Percentiles rank a stretch among this genome's conserved stretches.
These are phyloP conservation scores for Priocnemis perturbator DNA, from an alignment of 2,888 invertebrate genomes.

Conservation along the genomic window DNA sequence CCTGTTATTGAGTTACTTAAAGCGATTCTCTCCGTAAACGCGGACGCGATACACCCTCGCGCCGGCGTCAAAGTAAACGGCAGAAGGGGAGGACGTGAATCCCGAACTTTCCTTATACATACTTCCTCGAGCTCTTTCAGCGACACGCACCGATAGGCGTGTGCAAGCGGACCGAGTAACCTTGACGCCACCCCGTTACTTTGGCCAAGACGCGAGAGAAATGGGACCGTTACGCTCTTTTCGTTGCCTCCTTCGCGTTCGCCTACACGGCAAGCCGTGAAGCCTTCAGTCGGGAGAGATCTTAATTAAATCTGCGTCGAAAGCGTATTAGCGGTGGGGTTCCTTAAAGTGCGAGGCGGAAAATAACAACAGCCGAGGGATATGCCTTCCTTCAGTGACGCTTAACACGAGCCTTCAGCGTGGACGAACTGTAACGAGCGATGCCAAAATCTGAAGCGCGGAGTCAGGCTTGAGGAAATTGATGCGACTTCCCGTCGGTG, in stretches of 20 bases:
- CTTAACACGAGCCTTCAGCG: no score
- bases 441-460: no score
- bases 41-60: slow-evolving; percentile 42
- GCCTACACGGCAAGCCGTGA: slow-evolving; percentile 1
- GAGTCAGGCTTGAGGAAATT: no score
- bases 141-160: slow-evolving; percentile 22
- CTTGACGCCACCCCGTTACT: slow-evolving; percentile 5
- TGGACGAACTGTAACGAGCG: no score
- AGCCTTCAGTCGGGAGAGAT: slow-evolving; percentile 11
- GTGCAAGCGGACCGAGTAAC: slow-evolving; percentile 17
- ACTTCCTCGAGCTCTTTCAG: slow-evolving; percentile 23
- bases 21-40: slow-evolving; percentile 48
- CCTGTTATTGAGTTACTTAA: slow-evolving; percentile 60
- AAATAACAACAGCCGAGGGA: no score
- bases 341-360: slow-evolving; percentile 6
- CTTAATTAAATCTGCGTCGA: slow-evolving; percentile 37
- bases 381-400: no score
- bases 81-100: slow-evolving; percentile 27
- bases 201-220: slow-evolving; percentile 1
- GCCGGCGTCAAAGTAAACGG: slow-evolving; percentile 30
- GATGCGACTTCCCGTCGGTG: no score
- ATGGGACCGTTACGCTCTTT: slow-evolving; percentile 9
- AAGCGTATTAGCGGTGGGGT: background rate
- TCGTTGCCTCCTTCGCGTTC: slow-evolving; percentile 15
- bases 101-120: slow-evolving; percentile 29